Evolutionary conservation across 2,888 invertebrate genomes (phyloP).

Genomic region (Drosophila flavopinicola): DNA sequence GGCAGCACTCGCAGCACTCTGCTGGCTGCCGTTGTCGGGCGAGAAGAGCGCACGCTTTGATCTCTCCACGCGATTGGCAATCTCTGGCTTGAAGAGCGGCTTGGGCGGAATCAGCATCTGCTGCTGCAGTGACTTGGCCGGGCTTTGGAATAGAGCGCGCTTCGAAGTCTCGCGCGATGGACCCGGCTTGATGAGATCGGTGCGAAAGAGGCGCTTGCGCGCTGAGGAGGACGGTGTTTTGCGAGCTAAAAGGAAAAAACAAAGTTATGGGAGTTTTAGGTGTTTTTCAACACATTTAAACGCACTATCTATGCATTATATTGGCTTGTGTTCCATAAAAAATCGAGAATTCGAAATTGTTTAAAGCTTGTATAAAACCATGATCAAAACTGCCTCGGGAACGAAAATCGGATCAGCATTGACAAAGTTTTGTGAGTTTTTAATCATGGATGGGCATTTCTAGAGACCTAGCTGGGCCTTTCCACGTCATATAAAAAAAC

Average conservation of each 20-base stretch:
- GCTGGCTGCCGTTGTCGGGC: constrained; percentile 84
- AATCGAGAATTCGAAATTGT: too few species aligned
- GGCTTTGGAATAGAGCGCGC: constrained; percentile 91
- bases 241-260: constrained; percentile 60
- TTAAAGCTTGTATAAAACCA: too few species aligned
- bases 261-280: neutral
- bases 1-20: constrained; percentile 8
- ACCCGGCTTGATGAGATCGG: constrained; percentile 77
- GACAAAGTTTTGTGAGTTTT: too few species aligned
- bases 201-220: constrained; percentile 76
- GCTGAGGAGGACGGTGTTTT: constrained; percentile 82
- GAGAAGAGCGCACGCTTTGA: constrained; percentile 89
- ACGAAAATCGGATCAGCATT: too few species aligned
- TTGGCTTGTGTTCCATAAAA: too few species aligned
- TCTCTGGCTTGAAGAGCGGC: constrained; percentile 83
- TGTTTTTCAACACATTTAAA: too few species aligned
- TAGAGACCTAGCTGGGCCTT: too few species aligned
- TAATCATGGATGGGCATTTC: too few species aligned
- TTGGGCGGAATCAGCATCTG: constrained; percentile 62
- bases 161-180: constrained; percentile 87
- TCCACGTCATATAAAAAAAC: constrained; percentile 1
- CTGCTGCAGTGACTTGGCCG: constrained; percentile 86
- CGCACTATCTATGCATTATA: too few species aligned
- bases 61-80: constrained; percentile 85
- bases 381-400: too few species aligned